These are phyloP conservation scores for Leptobrachium ailaonicum DNA, from an alignment of 2,113 vertebrate species.

Conservation along the genomic window DNA sequence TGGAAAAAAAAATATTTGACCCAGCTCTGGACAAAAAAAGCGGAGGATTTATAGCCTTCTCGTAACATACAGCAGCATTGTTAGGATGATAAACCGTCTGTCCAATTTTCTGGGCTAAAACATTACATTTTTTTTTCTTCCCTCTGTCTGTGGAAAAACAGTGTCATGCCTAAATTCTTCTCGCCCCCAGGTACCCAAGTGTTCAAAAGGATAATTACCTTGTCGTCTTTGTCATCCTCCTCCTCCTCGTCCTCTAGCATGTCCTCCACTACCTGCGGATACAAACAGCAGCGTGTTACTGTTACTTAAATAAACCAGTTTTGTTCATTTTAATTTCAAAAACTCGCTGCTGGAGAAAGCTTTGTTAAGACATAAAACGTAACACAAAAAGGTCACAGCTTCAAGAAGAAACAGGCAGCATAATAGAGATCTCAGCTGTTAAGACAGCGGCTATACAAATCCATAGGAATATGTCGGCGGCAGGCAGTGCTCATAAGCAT, in stretches of 20 bases:
- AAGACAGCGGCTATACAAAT: too few relatives aligned
- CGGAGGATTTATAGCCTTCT: conserved; percentile 68
- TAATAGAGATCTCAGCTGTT: too few relatives aligned
- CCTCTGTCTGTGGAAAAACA: conserved; percentile 75
- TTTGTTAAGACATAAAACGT: conserved; percentile 61
- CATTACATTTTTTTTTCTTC: conserved; percentile 70
- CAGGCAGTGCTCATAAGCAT: too few relatives aligned
- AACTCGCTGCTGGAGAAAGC: conserved; percentile 55
- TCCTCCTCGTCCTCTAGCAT: conserved; percentile 96
- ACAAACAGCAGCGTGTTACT: conserved; percentile 69
- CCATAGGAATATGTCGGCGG: too few relatives aligned
- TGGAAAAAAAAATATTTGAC: conserved; percentile 66
- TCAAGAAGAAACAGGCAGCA: too few relatives aligned
- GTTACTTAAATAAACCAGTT: conserved; percentile 65
- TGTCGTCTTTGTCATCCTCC: conserved; percentile 99
- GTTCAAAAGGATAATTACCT: conserved; percentile 93
- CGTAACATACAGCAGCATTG: conserved; percentile 65
- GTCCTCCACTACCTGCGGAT: conserved; percentile 93
- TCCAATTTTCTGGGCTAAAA: conserved; percentile 79
- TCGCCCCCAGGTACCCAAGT: conserved; percentile 72
- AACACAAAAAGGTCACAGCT: conserved; percentile 5
- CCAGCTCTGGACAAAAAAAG: conserved; percentile 63
- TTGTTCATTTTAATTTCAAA: conserved; percentile 67
- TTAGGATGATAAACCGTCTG: conserved; percentile 80
- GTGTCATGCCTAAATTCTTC: conserved; percentile 76